Evolutionary conservation across 2,888 invertebrate genomes (phyloP).

Genomic region (Plebejus anna): DNA sequence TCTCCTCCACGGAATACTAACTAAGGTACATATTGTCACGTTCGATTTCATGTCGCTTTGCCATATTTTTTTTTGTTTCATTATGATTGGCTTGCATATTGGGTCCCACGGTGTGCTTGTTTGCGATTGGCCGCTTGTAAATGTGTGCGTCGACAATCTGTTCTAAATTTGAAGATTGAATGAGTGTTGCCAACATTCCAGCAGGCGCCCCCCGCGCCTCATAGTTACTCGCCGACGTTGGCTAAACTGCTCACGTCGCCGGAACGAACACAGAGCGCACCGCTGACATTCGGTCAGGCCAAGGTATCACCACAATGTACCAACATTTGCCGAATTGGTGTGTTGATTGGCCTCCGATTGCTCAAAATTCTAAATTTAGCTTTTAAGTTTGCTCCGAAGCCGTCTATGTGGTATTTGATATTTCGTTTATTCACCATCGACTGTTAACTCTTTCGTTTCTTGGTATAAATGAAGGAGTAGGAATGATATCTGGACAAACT

Average conservation of each 20-base stretch:
- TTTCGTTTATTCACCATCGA: neutral
- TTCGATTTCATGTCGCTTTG: conserved; percentile 18
- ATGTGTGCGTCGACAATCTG: conserved; percentile 34
- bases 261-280: conserved; percentile 70
- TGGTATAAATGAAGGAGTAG: too few relatives aligned
- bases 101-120: conserved; percentile 18
- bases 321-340: conserved; percentile 66
- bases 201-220: conserved; percentile 77
- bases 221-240: conserved; percentile 88
- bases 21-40: conserved; percentile 74
- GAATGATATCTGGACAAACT: too few relatives aligned
- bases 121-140: conserved; percentile 25
- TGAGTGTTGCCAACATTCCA: conserved; percentile 78
- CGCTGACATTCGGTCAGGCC: conserved; percentile 78
- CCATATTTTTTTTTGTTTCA: conserved; percentile 5
- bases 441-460: neutral
- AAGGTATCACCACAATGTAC: conserved; percentile 69
- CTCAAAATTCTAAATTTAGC: conserved; percentile 76
- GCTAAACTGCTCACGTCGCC: conserved; percentile 88
- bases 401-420: conserved; percentile 32
- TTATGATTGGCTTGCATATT: conserved; percentile 27
- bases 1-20: conserved; percentile 87
- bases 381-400: conserved; percentile 49
- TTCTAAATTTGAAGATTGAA: conserved; percentile 60
- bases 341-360: conserved; percentile 72